A percentile compares a stretch with the other conserved stretches of the same genome.
Evolutionary conservation across 2,888 invertebrate genomes (phyloP).

Genomic region (Dynastes hyllus): DNA sequence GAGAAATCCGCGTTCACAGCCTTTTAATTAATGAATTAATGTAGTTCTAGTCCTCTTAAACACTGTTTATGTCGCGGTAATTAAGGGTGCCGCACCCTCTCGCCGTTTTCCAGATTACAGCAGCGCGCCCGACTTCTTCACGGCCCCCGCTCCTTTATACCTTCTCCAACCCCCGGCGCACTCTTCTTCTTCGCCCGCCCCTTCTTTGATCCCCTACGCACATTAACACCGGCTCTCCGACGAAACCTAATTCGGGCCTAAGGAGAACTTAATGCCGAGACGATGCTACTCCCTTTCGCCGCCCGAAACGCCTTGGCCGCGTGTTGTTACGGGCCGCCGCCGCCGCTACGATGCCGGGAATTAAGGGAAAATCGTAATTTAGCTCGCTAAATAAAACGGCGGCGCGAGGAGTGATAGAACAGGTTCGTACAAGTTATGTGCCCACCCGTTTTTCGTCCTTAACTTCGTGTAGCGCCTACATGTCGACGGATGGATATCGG

Average conservation of each 20-base stretch:
- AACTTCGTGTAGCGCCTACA: slow-evolving; percentile 7
- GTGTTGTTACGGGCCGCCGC: neutral
- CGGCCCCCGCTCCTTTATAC: slow-evolving; percentile 6
- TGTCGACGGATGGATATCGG: slow-evolving; percentile 13
- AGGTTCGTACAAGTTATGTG: slow-evolving; percentile 25
- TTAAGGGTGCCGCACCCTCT: slow-evolving; percentile 70
- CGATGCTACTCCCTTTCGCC: neutral
- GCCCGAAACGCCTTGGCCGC: slow-evolving; percentile 1
- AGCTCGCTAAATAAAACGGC: slow-evolving; percentile 40
- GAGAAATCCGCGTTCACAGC: slow-evolving; percentile 63
- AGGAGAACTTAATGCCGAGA: slow-evolving; percentile 64
- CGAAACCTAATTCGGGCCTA: slow-evolving; percentile 67
- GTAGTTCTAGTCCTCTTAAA: slow-evolving; percentile 71
- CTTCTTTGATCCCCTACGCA: slow-evolving; percentile 38
- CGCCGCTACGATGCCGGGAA: slow-evolving; percentile 22
- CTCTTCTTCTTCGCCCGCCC: slow-evolving; percentile 13
- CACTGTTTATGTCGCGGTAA: slow-evolving; percentile 73
- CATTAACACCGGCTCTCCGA: slow-evolving; percentile 43
- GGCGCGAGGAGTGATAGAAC: slow-evolving; percentile 41
- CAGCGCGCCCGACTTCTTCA: slow-evolving; percentile 28
- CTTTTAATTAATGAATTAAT: slow-evolving; percentile 73
- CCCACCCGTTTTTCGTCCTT: slow-evolving; percentile 29
- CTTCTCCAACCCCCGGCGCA: neutral
- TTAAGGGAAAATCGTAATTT: slow-evolving; percentile 44
- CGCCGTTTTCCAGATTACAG: slow-evolving; percentile 61